phyloP scores from a whole-genome alignment of 1,140 invertebrate genomes.

The Aphis craccivora region DNA sequence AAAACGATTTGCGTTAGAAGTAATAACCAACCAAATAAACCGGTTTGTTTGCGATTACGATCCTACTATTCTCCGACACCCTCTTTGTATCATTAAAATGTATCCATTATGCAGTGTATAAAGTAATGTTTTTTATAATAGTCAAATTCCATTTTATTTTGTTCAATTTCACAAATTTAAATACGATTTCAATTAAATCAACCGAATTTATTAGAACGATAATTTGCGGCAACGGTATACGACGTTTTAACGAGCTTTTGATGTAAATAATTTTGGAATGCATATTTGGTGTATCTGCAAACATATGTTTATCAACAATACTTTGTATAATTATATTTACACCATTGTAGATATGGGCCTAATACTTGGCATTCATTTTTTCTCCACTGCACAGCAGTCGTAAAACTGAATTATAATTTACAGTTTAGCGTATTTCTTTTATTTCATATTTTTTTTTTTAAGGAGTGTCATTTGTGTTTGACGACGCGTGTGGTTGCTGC shows the following conservation, averaged over 20 bases:
- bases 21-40: neutral
- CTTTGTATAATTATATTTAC: neutral
- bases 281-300: neutral
- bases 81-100: constrained; percentile 18
- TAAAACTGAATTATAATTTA: constrained; percentile 29
- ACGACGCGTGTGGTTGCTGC: constrained; percentile 50
- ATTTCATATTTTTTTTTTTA: neutral
- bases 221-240: neutral
- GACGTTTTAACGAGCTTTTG: constrained; percentile 1
- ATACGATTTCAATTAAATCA: neutral
- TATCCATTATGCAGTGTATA: neutral
- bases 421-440: constrained; percentile 1
- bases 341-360: neutral
- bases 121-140: neutral
- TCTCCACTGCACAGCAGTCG: constrained; percentile 4
- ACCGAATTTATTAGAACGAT: neutral
- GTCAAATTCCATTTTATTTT: neutral
- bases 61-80: neutral
- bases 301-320: constrained; percentile 27
- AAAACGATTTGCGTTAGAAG: neutral
- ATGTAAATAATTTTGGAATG: neutral
- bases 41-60: neutral
- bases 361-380: constrained; percentile 27
- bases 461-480: constrained; percentile 23
- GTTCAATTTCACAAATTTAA: neutral